A percentile compares a stretch with the other conserved stretches of the same genome.
Evolutionary conservation across 1,140 invertebrate genomes (phyloP).

Genomic region (Zophobas atratus): DNA sequence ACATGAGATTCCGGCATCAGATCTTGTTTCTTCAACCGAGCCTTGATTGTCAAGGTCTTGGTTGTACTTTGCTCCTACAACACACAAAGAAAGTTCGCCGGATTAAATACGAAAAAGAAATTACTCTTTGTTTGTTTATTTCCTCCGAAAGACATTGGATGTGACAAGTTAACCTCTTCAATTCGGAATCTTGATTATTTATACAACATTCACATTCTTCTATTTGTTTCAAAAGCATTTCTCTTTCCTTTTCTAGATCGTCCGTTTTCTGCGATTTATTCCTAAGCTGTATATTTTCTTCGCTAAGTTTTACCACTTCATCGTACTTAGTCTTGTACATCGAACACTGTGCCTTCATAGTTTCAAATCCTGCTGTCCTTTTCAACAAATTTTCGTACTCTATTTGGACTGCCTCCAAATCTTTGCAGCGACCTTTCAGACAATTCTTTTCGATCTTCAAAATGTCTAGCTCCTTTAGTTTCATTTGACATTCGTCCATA

Average conservation of each 20-base stretch:
- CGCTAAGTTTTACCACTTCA: slow-evolving; percentile 58
- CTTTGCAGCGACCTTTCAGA: slow-evolving; percentile 61
- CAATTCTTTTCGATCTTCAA: slow-evolving; percentile 55
- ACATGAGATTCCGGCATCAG: slow-evolving; percentile 57
- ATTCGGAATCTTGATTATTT: slow-evolving; percentile 66
- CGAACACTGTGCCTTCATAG: slow-evolving; percentile 61
- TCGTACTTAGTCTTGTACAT: slow-evolving; percentile 62
- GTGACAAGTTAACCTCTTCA: slow-evolving; percentile 61
- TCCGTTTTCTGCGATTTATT: slow-evolving; percentile 56
- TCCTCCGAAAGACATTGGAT: slow-evolving; percentile 62
- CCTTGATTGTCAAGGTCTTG: slow-evolving; percentile 24
- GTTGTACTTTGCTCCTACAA: neutral
- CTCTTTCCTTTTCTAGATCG: slow-evolving; percentile 57
- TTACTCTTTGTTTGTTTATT: slow-evolving; percentile 63
- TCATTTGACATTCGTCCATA: slow-evolving; percentile 50
- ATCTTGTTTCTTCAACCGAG: slow-evolving; percentile 60
- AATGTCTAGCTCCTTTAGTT: slow-evolving; percentile 40
- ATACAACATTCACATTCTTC: slow-evolving; percentile 60
- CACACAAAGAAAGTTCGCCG: slow-evolving; percentile 52
- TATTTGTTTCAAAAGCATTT: slow-evolving; percentile 53
- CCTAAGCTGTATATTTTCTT: slow-evolving; percentile 58
- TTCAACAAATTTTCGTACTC: slow-evolving; percentile 61
- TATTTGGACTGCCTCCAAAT: slow-evolving; percentile 59
- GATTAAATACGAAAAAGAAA: slow-evolving; percentile 34
- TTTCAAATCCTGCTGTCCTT: slow-evolving; percentile 60